Evolutionary conservation across 2,797 vertebrate genomes (phyloP), one percentile per base, ranked within the genome.

Genomic region (Thaleichthys pacificus): DNA sequence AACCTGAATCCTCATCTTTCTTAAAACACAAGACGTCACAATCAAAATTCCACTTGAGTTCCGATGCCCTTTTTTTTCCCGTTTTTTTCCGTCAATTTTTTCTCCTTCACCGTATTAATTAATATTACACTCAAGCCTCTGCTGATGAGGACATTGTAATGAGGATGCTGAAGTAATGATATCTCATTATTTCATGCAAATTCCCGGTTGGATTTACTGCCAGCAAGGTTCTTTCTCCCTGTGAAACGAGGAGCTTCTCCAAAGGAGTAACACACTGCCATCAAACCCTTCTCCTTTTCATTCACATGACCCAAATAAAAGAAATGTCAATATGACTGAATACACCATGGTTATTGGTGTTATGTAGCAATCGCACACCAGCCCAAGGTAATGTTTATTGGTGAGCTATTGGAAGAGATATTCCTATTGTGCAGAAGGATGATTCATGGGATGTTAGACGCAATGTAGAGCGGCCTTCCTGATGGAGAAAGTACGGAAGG

Each of bases 161-260:
- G 89, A 92, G 87, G 87, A 79, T 82, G 83, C 81, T 83, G 82
- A 85, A 87, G 84, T 91, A 92, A 92, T 93, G 90, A 93, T 90
- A 89, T 87, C 89, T 89, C 84, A 92, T 93, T 91, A 92, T 91
- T 85, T 85, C 85, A 82, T 80, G 84, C 78, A 84, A 86, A 89
- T 91, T 88, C 88, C 90, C 87, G 32, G 86, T 84, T 87, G 85
- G 87, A 88, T 77, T 78, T 74, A 68, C 82, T 85, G 80, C 78
- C 75, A 75, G 82, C 73, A 83, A 80, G 74, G 61, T 77, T 80
- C 77, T 87, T 69, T 60, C 42, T 62, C 54, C 7, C 69, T 3
- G 28, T 82, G 77, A 68, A 47, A 47, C 14, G 42, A 47, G 24
- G 5, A 54, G 72, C 65, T 76, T 79, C 81, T 78, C 77, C 71